Evolutionary conservation across 1,140 invertebrate genomes (phyloP).

Genomic region (Calosoma granatense): DNA sequence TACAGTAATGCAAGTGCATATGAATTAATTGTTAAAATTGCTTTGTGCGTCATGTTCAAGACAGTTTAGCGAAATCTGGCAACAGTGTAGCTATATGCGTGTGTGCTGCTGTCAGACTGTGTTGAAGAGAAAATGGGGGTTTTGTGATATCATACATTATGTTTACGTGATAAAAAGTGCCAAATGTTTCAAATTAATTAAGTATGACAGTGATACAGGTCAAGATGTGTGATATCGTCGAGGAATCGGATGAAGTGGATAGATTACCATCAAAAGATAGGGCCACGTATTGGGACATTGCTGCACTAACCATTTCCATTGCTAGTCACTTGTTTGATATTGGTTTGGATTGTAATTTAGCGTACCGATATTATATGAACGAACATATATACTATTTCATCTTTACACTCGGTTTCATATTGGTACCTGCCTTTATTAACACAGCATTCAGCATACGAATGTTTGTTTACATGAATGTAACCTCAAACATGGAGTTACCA

Average conservation of each 20-base stretch:
- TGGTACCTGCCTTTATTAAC: conserved; percentile 51
- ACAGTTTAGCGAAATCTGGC: too few relatives aligned
- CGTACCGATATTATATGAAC: conserved; percentile 42
- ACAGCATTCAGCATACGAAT: conserved; percentile 52
- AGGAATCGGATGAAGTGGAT: conserved; percentile 27
- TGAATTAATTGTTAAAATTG: too few relatives aligned
- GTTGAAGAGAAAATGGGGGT: too few relatives aligned
- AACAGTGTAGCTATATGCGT: too few relatives aligned
- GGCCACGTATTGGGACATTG: conserved; percentile 31
- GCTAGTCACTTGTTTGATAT: conserved; percentile 52
- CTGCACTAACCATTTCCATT: conserved; percentile 40
- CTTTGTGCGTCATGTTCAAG: too few relatives aligned
- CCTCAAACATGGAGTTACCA: conserved; percentile 11
- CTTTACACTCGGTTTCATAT: conserved; percentile 49
- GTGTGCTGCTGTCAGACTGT: too few relatives aligned
- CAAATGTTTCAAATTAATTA: not conserved
- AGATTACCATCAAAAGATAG: conserved; percentile 30
- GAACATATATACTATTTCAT: conserved; percentile 43
- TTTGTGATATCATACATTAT: conserved; percentile 1
- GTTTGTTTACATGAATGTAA: conserved; percentile 31
- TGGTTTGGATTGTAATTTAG: conserved; percentile 51
- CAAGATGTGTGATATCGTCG: conserved; percentile 19
- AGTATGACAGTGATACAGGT: conserved; percentile 10
- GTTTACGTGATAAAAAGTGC: conserved; percentile 3
- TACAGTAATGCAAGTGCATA: too few relatives aligned